Conservation (phyloP, 2,888 invertebrate genomes). For the Stratiomys singularior region DNA sequence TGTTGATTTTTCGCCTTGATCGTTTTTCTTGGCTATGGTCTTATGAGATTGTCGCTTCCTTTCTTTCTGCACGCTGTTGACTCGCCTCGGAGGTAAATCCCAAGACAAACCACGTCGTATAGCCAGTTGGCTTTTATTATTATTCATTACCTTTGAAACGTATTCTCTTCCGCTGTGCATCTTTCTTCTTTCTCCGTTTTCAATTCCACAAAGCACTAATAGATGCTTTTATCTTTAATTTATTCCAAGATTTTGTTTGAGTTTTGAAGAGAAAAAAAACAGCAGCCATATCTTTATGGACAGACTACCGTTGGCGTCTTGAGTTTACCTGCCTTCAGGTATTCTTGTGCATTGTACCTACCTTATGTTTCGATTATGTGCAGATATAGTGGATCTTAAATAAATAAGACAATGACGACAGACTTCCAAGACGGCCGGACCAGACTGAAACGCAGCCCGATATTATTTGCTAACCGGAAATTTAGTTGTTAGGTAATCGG, state of each 20-base stretch:
- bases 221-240: not conserved
- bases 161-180: not conserved
- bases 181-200: conserved; percentile 15
- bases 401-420: not conserved
- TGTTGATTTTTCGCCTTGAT: conserved; percentile 28
- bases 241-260: conserved; percentile 21
- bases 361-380: not conserved
- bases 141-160: not conserved
- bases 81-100: not conserved
- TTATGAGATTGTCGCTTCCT: not conserved
- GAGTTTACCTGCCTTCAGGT: not conserved
- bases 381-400: not conserved
- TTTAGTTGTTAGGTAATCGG: conserved; percentile 32
- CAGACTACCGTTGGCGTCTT: not conserved
- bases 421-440: not conserved
- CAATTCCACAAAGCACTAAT: not conserved
- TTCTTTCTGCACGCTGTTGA: not conserved
- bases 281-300: not conserved
- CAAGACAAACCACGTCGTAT: not conserved
- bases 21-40: not conserved
- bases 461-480: conserved; percentile 40
- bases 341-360: not conserved
- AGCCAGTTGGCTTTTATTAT: not conserved
- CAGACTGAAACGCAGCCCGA: not conserved
- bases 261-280: not conserved